phyloP scores from a whole-genome alignment of 2,113 vertebrate genomes.

The Bubalus kerabau region DNA sequence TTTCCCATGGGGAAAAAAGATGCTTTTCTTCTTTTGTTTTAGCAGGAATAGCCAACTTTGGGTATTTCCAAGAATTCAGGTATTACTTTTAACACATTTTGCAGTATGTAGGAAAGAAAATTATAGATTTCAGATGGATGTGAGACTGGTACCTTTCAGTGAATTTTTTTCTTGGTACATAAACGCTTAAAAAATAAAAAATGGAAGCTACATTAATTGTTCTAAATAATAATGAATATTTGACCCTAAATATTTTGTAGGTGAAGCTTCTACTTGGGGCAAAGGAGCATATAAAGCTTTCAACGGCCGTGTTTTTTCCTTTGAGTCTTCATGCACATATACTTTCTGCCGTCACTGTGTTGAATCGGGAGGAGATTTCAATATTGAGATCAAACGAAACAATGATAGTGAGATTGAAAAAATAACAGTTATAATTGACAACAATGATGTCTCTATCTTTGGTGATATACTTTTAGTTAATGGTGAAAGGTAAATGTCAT shows the following conservation, averaged over 20 bases:
- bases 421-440: constrained; percentile 51
- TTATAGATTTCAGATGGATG: not conserved
- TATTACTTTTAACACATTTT: not conserved
- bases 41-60: not conserved
- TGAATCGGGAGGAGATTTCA: constrained; percentile 67
- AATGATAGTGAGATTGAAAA: constrained; percentile 36
- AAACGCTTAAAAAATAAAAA: not conserved
- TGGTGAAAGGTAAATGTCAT: constrained; percentile 55
- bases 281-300: constrained; percentile 45
- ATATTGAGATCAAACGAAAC: constrained; percentile 58
- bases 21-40: not conserved
- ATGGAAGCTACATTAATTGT: not conserved
- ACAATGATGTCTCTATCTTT: constrained; percentile 41
- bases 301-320: constrained; percentile 49
- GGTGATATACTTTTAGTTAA: constrained; percentile 43
- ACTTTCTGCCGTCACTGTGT: constrained; percentile 66
- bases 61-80: not conserved
- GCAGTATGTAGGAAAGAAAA: not conserved
- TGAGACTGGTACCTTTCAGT: not conserved
- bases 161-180: not conserved
- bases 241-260: constrained; percentile 10
- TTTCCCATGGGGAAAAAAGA: not conserved
- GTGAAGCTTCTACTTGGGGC: constrained; percentile 60
- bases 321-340: not conserved
- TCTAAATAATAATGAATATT: not conserved